A percentile compares a stretch with the other conserved stretches of the same genome.
phyloP scores from a whole-genome alignment of 2,888 invertebrate genomes.

The Cacoxenus indagator region DNA sequence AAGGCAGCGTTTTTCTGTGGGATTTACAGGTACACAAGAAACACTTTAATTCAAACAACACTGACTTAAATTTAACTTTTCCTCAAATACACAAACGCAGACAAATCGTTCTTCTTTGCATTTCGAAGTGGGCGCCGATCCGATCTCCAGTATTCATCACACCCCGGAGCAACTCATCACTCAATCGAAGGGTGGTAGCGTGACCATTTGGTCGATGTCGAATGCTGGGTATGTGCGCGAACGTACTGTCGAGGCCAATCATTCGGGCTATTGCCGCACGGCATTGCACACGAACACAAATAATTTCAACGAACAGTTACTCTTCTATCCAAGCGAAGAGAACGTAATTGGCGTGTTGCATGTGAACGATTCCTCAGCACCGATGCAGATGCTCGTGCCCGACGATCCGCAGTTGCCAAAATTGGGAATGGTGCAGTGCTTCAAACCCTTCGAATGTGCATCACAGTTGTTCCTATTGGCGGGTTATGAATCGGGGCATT shows the following conservation, averaged over 20 bases:
- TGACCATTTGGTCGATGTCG: conserved; percentile 77
- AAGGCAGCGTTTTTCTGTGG: conserved; percentile 83
- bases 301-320: conserved; percentile 66
- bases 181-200: conserved; percentile 81
- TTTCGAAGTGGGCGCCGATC: conserved; percentile 76
- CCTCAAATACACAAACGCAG: conserved; percentile 70
- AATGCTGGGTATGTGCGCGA: conserved; percentile 75
- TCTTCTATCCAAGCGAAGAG: conserved; percentile 78
- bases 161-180: conserved; percentile 77
- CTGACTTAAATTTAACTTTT: not conserved
- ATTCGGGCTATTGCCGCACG: conserved; percentile 81
- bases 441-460: conserved; percentile 72
- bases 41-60: not conserved
- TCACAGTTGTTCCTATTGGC: conserved; percentile 75
- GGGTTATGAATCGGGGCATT: conserved; percentile 82
- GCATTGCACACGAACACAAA: conserved; percentile 68
- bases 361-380: conserved; percentile 67
- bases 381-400: conserved; percentile 67
- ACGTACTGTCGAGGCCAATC: conserved; percentile 75
- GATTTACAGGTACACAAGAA: conserved; percentile 78
- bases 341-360: conserved; percentile 70
- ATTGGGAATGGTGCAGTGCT: conserved; percentile 74
- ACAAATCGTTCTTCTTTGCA: conserved; percentile 79
- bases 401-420: conserved; percentile 64
- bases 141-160: conserved; percentile 71